These are phyloP conservation scores for Holocentrus rufus DNA, from an alignment of 2,797 vertebrate species.

Conservation along the genomic window DNA sequence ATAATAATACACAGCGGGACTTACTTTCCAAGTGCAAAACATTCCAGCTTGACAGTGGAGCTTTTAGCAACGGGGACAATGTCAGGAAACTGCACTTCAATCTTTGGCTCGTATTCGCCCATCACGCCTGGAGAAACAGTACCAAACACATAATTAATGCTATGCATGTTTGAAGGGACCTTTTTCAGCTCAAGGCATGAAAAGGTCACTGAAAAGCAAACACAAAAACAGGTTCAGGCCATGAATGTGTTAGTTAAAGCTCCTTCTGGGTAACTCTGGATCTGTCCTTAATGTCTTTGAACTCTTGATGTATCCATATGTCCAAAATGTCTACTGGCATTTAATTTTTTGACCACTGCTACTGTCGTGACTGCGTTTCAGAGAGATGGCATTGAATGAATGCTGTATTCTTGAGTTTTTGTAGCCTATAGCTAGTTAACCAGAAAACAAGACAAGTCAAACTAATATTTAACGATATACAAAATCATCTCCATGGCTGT, in stretches of 20 bases:
- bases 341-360: too few species aligned
- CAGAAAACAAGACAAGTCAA: too few species aligned
- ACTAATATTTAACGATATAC: too few species aligned
- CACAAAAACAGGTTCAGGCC: constrained; percentile 17
- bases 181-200: constrained; percentile 26
- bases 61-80: constrained; percentile 89
- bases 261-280: background rate
- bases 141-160: constrained; percentile 40
- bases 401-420: too few species aligned
- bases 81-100: constrained; percentile 96
- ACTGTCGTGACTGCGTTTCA: too few species aligned
- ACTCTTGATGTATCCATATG: background rate
- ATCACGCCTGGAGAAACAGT: constrained; percentile 87
- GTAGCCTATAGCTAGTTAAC: too few species aligned
- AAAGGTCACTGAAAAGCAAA: constrained; percentile 42
- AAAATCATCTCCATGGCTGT: too few species aligned
- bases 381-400: too few species aligned
- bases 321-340: too few species aligned
- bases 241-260: constrained; percentile 12
- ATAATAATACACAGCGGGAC: constrained; percentile 70
- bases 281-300: background rate
- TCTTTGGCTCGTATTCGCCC: constrained; percentile 99
- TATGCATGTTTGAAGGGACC: constrained; percentile 16
- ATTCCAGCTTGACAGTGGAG: constrained; percentile 91
- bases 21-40: constrained; percentile 97